Percentiles rank a stretch among this genome's conserved stretches.
These are phyloP conservation scores for Scarus forsteni DNA, from an alignment of 2,797 vertebrate genomes.

Conservation along the genomic window DNA sequence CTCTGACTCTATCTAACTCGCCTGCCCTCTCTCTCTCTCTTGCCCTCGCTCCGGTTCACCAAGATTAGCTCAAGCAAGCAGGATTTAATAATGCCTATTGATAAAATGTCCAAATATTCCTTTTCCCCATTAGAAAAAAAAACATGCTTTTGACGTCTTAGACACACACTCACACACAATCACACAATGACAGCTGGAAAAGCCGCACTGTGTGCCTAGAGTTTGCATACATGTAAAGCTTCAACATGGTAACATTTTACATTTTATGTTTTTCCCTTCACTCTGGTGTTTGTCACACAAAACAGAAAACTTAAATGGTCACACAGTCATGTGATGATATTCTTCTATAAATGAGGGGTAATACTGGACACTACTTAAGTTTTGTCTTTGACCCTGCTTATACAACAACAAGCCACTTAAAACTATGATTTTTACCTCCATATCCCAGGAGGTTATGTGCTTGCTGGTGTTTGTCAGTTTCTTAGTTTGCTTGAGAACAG, in stretches of 20 bases:
- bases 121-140: constrained; percentile 83
- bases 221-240: constrained; percentile 59
- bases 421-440: too few species aligned
- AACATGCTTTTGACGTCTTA: constrained; percentile 59
- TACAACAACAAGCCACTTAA: too few species aligned
- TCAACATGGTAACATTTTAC: constrained; percentile 68
- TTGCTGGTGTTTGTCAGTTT: too few species aligned
- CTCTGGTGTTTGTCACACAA: constrained; percentile 24
- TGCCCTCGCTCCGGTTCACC: constrained; percentile 66
- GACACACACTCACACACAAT: not conserved
- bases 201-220: constrained; percentile 46
- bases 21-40: constrained; percentile 39
- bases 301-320: constrained; percentile 37
- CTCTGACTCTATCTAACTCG: constrained; percentile 43
- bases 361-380: not conserved
- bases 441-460: too few species aligned
- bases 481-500: too few species aligned
- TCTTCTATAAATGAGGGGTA: not conserved
- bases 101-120: constrained; percentile 90
- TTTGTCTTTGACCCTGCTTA: not conserved
- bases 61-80: constrained; percentile 88
- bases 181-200: constrained; percentile 44
- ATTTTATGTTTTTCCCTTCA: constrained; percentile 58
- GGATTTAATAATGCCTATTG: constrained; percentile 91
- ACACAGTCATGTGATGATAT: not conserved